Evolutionary conservation across 2,797 vertebrate species (phyloP), one percentile per base, ranked within the genome.

Genomic region (Bovichtus diacanthus): DNA sequence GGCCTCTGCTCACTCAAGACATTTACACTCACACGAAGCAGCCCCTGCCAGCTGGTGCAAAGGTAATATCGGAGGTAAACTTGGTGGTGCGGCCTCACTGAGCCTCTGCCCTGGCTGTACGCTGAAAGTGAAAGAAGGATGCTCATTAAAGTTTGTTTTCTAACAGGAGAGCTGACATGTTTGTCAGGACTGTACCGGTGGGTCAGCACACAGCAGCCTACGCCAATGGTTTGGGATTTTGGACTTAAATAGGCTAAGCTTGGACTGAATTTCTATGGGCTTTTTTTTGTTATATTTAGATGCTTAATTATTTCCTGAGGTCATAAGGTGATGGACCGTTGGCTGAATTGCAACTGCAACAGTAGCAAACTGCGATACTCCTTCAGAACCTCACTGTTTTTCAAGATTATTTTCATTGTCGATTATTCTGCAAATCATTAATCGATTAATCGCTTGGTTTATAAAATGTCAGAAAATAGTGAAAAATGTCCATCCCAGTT

Each of bases 11-110:
- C 53, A 23, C 73, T 63, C 62, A 47, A 84, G 75, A 70, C 77
- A 80, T 83, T 58, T 70, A 54, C 43, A 47, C 54, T 19, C 38
- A 29, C 69, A 34, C 56, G 68, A 67, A 81, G 70, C 61, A 61
- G 81, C 65, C 76, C 61, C 63, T 62, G 77, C 76, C 92, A 91
- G 88, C 87, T 90, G 64, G 82, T 87, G 74, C 77, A 83, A 70
- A 91, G 85, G 90, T 89, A 88, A 78, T 61, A 41, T 58, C 59
- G 59, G 85, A 89, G 81, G 90, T 87, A 79, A 50, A 64, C 38
- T 73, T 71, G 76, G 80, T 75, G 78, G 29, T n/a, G 67, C 10
- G 2, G 62, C 84, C 65, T 81, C 74, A 36, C 46, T 63, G 53
- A 84, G 80, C 72, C 66, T 77, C 58, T 68, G 63, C 41, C 43